Base-by-base conservation (phyloP, 2,888 invertebrate species). In the Drosophila monieri region DNA sequence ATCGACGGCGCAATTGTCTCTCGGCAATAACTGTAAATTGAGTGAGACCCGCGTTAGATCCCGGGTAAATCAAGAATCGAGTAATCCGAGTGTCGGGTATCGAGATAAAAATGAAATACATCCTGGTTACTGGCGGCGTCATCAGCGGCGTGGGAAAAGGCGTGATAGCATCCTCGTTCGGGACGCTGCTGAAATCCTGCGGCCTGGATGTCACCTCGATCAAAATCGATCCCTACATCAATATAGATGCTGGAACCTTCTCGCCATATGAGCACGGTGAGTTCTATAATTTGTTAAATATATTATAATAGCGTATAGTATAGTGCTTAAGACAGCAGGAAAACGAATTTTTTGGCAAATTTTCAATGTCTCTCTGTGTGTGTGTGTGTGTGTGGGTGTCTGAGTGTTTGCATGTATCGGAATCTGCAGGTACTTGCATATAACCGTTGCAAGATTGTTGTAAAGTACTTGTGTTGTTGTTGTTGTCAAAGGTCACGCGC, bases 141-240 rank as follows among this genome's bases (percentile, higher is more conserved):
- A 99, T 99, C 79, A 99, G 99, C 93, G 99, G 99, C 51, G 97
- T 99, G 60, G 98, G 98, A 37, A 98, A 98, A 93, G 98, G 98
- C 77, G 97, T 98, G 39, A 97, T 98, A 74, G 97, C 98, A 39
- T 97, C 97, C 92, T 97, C 97, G 35, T 96, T 99, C 92, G 99
- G 99, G 48, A 97, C 98, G 39, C 95, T 98, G 89, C 93, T 99
- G 37, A 99, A 99, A 93, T 96, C 97, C 87, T 97, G 97, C 91
- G 98, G 98, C 30, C 95, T 99, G 76, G 95, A 96, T 92, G 99
- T 99, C 57, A 99, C 99, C 59, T 97, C 98, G 46, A 99, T 99
- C 89, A 99, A 99, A 94, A 99, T 99, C 90, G 99, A 99, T 92
- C 99, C 99, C 0, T 99, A 99, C 90, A 97, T 99, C 77, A 99